Evolutionary conservation across 2,888 invertebrate species (phyloP).

Genomic region (Himalopsyche kuldschensis): DNA sequence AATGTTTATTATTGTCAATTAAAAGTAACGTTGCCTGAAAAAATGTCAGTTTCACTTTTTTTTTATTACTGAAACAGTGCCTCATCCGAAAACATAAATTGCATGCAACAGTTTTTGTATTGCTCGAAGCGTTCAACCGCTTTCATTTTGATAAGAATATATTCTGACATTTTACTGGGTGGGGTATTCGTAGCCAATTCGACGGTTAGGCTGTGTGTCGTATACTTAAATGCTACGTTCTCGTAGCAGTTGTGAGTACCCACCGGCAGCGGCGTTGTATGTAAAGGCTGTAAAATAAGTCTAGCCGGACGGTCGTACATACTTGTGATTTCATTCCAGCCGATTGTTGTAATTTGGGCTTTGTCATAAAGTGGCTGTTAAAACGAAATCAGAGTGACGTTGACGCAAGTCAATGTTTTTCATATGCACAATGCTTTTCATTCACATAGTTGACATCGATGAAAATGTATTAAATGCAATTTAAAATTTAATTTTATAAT

Average conservation of each 20-base stretch:
- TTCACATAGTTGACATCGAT: no score
- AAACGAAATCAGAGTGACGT: background rate
- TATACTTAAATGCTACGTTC: constrained; percentile 5
- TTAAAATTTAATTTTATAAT: no score
- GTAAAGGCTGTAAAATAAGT: constrained; percentile 27
- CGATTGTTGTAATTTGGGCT: constrained; percentile 32
- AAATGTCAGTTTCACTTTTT: background rate
- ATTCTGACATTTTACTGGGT: background rate
- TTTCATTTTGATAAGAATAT: constrained; percentile 3
- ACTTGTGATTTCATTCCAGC: constrained; percentile 30
- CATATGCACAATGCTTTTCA: no score
- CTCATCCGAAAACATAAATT: background rate
- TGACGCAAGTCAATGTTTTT: no score
- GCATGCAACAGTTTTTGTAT: constrained; percentile 4
- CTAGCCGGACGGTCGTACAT: constrained; percentile 26
- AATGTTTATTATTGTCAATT: background rate
- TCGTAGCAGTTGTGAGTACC: background rate
- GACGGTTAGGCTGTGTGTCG: constrained; percentile 2
- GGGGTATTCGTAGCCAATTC: constrained; percentile 13
- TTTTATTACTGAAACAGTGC: background rate
- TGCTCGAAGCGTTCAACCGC: background rate
- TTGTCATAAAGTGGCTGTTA: constrained; percentile 15
- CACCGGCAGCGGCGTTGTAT: background rate
- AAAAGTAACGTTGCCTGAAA: background rate
- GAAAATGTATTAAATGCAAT: no score